Evolutionary conservation across 1,140 invertebrate genomes (phyloP).

Genomic region (Conus betulinus): DNA sequence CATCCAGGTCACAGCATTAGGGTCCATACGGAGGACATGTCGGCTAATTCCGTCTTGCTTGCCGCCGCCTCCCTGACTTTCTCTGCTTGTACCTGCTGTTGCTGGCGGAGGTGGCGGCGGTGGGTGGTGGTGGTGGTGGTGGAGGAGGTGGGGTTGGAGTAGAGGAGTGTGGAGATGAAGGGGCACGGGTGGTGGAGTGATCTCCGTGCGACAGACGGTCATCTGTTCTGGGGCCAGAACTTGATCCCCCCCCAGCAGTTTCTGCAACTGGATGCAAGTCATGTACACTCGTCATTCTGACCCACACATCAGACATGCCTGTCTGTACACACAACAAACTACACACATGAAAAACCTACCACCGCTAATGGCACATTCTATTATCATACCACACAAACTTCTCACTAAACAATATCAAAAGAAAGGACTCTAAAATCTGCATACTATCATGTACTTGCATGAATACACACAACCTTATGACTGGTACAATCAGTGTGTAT

Average conservation of each 20-base stretch:
- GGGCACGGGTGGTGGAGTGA: too few relatives aligned
- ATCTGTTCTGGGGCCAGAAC: too few relatives aligned
- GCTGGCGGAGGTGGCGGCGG: not conserved
- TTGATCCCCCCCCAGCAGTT: not conserved
- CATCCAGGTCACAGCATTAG: conserved; percentile 61
- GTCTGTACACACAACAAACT: not conserved
- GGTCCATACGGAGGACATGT: conserved; percentile 47
- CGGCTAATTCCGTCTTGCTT: conserved; percentile 1
- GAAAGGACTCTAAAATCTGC: too few relatives aligned
- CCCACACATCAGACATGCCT: not conserved
- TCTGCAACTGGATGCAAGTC: not conserved
- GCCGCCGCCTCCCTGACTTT: conserved; percentile 26
- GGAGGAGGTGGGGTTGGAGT: not conserved
- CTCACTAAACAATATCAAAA: too few relatives aligned
- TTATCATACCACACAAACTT: too few relatives aligned
- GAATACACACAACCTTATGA: too few relatives aligned
- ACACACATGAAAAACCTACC: not conserved
- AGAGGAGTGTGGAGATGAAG: not conserved
- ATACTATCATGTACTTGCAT: too few relatives aligned
- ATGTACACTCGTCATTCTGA: not conserved
- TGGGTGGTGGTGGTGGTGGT: conserved; percentile 20
- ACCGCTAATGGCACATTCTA: too few relatives aligned
- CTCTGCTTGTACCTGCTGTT: conserved; percentile 19
- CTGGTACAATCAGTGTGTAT: too few relatives aligned
- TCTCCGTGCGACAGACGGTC: too few relatives aligned